Evolutionary conservation across 2,113 vertebrate species (phyloP).

Genomic region (Prunella fulvescens): DNA sequence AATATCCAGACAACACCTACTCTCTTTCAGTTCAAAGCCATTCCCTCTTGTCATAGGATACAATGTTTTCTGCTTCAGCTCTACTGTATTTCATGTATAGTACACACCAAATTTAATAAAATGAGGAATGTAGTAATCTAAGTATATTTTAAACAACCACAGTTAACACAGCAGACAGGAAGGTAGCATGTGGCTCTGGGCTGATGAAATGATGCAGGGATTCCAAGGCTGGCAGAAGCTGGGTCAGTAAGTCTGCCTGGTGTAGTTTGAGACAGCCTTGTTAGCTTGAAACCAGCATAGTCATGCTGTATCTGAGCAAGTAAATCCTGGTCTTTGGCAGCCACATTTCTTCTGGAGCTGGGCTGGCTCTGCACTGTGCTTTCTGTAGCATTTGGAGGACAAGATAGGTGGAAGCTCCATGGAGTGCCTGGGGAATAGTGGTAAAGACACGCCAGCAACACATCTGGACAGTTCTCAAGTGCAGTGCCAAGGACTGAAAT

Average conservation of each 20-base stretch:
- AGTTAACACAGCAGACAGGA: neutral
- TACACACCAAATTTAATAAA: neutral
- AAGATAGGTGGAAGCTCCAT: neutral
- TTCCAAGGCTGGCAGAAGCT: neutral
- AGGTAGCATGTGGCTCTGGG: rapidly evolving
- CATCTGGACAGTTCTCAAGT: neutral
- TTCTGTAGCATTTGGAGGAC: neutral
- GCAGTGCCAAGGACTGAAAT: neutral
- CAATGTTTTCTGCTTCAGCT: neutral
- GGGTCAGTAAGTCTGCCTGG: neutral
- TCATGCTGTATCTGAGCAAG: neutral
- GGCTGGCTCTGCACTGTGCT: neutral
- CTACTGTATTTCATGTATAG: neutral
- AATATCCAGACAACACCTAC: neutral
- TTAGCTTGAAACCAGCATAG: neutral
- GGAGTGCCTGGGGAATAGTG: neutral
- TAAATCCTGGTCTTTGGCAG: neutral
- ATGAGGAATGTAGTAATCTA: neutral
- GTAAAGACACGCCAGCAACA: neutral
- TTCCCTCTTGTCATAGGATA: neutral
- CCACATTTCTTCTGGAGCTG: neutral
- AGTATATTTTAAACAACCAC: neutral
- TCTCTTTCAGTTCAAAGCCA: neutral
- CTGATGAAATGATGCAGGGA: neutral
- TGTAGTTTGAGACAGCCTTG: neutral